These are phyloP conservation scores for Oncorhynchus nerka DNA, from an alignment of 2,113 vertebrate genomes.

Conservation along the genomic window DNA sequence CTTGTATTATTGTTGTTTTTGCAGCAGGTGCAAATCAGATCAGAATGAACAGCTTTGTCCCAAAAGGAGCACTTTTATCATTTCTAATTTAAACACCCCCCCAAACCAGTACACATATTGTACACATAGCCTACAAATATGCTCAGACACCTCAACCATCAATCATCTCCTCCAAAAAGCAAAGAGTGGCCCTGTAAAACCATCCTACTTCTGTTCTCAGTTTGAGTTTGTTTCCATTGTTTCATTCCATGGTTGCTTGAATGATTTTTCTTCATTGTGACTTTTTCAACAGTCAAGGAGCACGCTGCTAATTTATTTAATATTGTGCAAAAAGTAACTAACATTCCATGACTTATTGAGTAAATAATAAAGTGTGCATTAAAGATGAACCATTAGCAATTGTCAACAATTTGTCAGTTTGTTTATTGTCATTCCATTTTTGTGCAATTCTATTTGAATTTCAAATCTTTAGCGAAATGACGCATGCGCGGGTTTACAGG, in stretches of 20 bases:
- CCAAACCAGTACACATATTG: background rate
- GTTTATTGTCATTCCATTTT: background rate
- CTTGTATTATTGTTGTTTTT: background rate
- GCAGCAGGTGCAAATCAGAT: background rate
- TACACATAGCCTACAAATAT: background rate
- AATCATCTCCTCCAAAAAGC: constrained; percentile 1
- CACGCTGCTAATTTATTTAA: constrained; percentile 74
- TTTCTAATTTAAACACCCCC: background rate
- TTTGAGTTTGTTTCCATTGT: constrained; percentile 15
- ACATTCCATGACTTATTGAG: constrained; percentile 78
- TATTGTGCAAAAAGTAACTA: constrained; percentile 72
- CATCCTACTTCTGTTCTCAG: background rate
- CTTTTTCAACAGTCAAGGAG: constrained; percentile 39
- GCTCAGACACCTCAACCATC: background rate
- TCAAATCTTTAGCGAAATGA: background rate
- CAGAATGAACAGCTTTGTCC: constrained; percentile 17
- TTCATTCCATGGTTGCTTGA: constrained; percentile 25
- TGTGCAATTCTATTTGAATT: background rate
- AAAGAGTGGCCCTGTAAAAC: background rate
- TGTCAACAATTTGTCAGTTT: constrained; percentile 31
- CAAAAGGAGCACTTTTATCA: constrained; percentile 38
- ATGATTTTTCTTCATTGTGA: constrained; percentile 24
- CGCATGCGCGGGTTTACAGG: background rate
- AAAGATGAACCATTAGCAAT: constrained; percentile 62
- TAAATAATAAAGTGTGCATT: constrained; percentile 86